These are phyloP conservation scores for Apostichopus californicus DNA, from an alignment of 35 echinoderm and acorn worm species.

Conservation along the genomic window DNA sequence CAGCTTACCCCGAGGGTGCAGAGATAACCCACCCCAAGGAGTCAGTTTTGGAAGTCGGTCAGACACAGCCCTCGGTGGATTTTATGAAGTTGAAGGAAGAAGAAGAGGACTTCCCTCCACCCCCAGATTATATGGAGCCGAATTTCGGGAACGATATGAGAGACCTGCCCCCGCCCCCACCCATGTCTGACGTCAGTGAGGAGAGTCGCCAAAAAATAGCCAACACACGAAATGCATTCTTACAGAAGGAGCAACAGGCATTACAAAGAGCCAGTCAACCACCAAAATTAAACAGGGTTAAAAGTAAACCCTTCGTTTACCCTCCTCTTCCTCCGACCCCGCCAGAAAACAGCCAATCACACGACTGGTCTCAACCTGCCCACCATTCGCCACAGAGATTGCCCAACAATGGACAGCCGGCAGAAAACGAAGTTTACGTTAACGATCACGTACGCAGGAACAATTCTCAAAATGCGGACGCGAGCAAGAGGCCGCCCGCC, in stretches of 20 bases:
- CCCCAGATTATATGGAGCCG: not conserved
- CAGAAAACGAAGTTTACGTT: not conserved
- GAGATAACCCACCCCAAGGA: too few relatives aligned
- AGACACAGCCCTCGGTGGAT: too few relatives aligned
- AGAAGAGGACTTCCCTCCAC: not conserved
- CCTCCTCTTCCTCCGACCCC: not conserved
- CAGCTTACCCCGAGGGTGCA: too few relatives aligned
- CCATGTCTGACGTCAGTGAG: constrained; percentile 28
- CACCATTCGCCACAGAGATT: not conserved
- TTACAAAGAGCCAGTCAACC: not conserved
- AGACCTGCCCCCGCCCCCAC: constrained; percentile 3
- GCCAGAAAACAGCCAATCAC: not conserved
- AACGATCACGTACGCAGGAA: not conserved
- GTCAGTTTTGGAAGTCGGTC: too few relatives aligned
- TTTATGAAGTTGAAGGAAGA: not conserved
- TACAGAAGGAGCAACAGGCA: constrained; percentile 19
- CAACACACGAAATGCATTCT: constrained; percentile 8
- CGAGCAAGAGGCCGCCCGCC: not conserved
- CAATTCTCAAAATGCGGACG: not conserved
- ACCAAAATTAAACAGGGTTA: not conserved
- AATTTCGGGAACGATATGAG: not conserved
- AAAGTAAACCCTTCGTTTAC: not conserved
- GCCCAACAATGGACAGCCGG: not conserved
- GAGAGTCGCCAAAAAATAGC: constrained; percentile 11
- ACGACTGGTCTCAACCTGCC: not conserved